Evolutionary conservation across 1,140 invertebrate species (phyloP).

Genomic region (Heliothis subflexa): DNA sequence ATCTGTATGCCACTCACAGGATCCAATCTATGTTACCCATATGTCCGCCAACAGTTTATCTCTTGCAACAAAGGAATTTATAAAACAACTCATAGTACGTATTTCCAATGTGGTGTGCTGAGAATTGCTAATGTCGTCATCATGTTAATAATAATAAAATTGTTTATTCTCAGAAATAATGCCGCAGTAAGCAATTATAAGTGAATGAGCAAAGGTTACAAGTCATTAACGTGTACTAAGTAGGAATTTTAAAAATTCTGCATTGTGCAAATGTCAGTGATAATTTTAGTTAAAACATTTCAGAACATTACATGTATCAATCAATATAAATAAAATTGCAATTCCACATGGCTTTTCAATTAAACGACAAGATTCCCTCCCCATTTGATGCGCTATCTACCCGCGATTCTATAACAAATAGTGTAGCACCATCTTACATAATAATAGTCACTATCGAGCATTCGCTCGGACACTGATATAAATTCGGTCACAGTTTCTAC

Average conservation of each 20-base stretch:
- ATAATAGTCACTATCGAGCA: slow-evolving; percentile 38
- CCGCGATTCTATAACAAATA: slow-evolving; percentile 46
- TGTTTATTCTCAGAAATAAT: slow-evolving; percentile 15
- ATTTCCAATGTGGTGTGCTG: not conserved
- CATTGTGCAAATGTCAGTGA: slow-evolving; percentile 1
- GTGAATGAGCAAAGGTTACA: slow-evolving; percentile 1
- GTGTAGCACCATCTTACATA: slow-evolving; percentile 53
- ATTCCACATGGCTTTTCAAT: slow-evolving; percentile 41
- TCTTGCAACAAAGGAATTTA: not conserved
- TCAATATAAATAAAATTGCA: slow-evolving; percentile 36
- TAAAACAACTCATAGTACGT: not conserved
- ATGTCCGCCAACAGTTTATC: not conserved
- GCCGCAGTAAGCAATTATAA: slow-evolving; percentile 2
- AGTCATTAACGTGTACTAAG: slow-evolving; percentile 1
- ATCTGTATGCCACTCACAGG: not conserved
- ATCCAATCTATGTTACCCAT: not conserved
- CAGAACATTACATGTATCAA: not conserved
- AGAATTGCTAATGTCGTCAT: slow-evolving; percentile 3
- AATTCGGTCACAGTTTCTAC: slow-evolving; percentile 72
- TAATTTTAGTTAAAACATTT: slow-evolving; percentile 12
- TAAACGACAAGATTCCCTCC: slow-evolving; percentile 27
- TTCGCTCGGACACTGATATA: slow-evolving; percentile 57
- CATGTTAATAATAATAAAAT: not conserved
- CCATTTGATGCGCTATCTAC: slow-evolving; percentile 37
- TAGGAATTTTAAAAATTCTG: slow-evolving; percentile 3